These are phyloP conservation scores for Sarcophaga caerulescens DNA, from an alignment of 2,888 invertebrate genomes.

Conservation along the genomic window DNA sequence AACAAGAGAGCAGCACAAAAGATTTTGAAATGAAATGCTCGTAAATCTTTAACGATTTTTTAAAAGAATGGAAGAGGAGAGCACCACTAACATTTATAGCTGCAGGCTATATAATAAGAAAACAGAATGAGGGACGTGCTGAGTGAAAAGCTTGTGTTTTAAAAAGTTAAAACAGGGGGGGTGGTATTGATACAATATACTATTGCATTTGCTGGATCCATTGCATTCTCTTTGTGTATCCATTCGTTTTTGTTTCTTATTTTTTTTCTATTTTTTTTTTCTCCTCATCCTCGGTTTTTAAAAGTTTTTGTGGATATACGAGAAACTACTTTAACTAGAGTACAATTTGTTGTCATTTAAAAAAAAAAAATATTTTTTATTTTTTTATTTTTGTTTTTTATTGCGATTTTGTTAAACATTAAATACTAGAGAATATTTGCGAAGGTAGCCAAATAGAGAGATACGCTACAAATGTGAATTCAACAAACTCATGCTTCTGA, in stretches of 20 bases:
- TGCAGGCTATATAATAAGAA: no score
- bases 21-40: background rate
- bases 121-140: no score
- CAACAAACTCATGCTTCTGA: no score
- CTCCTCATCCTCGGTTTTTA: background rate
- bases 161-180: no score
- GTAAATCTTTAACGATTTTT: constrained; percentile 30
- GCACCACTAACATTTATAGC: background rate
- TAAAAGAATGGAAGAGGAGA: background rate
- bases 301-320: background rate
- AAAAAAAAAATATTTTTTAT: background rate
- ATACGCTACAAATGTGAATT: no score
- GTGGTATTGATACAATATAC: no score
- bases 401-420: background rate
- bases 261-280: background rate
- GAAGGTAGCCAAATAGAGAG: no score
- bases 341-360: constrained; percentile 48
- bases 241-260: background rate
- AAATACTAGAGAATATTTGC: background rate
- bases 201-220: background rate
- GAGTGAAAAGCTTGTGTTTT: no score
- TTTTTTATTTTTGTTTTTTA: background rate
- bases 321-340: constrained; percentile 23
- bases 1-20: background rate
- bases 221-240: background rate